Conservation (phyloP, 1,140 invertebrate species). For the Brachionus calyciflorus region DNA sequence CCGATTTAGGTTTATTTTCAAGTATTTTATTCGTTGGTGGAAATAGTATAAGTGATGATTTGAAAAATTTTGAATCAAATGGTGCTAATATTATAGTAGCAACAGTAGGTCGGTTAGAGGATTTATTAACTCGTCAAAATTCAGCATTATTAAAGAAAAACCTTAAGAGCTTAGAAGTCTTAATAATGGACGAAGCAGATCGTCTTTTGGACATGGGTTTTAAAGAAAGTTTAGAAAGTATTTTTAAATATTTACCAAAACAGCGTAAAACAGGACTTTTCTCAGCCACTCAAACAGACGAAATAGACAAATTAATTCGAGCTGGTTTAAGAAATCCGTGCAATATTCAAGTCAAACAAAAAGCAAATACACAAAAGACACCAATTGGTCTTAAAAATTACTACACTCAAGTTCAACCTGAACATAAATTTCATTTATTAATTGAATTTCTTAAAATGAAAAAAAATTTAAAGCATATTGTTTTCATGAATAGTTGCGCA, state of each 20-base stretch:
- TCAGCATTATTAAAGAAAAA: conserved; percentile 66
- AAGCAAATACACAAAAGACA: conserved; percentile 65
- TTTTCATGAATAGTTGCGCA: conserved; percentile 93
- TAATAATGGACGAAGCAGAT: conserved; percentile 96
- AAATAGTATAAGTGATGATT: conserved; percentile 68
- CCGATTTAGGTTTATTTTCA: conserved; percentile 58
- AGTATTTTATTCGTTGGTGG: conserved; percentile 76
- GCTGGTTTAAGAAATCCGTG: conserved; percentile 93
- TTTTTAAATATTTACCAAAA: conserved; percentile 83
- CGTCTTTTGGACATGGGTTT: conserved; percentile 87
- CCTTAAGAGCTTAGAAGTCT: conserved; percentile 78
- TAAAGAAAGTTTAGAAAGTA: conserved; percentile 79
- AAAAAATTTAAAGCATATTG: conserved; percentile 73
- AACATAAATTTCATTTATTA: conserved; percentile 73
- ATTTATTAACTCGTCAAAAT: conserved; percentile 70
- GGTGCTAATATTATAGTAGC: conserved; percentile 83
- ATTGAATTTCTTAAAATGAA: conserved; percentile 71
- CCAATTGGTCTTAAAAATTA: conserved; percentile 79
- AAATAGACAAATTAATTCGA: conserved; percentile 74
- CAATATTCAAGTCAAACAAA: conserved; percentile 82
- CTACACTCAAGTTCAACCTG: conserved; percentile 72
- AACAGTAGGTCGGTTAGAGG: conserved; percentile 86
- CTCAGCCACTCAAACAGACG: conserved; percentile 95
- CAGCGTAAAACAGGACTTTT: conserved; percentile 92
- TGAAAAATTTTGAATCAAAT: conserved; percentile 67